Base-by-base conservation (phyloP, 1,140 invertebrate species). In the Luehdorfia chinensis region DNA sequence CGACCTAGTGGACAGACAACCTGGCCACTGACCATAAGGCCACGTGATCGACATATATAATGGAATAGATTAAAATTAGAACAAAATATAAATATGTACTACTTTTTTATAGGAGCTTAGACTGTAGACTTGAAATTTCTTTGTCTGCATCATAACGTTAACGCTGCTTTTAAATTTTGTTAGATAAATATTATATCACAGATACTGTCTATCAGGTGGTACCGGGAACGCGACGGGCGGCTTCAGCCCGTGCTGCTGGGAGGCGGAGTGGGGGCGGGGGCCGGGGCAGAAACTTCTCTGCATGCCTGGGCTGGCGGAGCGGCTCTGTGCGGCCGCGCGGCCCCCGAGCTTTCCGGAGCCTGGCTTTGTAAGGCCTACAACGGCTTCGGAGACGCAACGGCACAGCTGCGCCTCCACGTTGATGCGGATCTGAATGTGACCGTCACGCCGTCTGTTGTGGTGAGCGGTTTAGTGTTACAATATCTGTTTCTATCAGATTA, bases 351-450 rank as follows among this genome's bases (percentile, higher is more conserved):
- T 12, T 55, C 50, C 31, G 75, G 75, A 27, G 70, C 70, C 0
- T 80, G 75, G 79, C 59, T 78, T 4, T 80, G 79, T 64, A 75
- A 75, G 53, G 79, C 75, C 0, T 66, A 71, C 47, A 77, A 75
- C 55, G 60, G 60, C 30, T 71, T 57, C 54, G 79, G 79, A 0
- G 79, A 79, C 45, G 71, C 73, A 18, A 75, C 75, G 1, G 69
- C 66, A 13, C 75, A 74, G 21, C 30, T 60, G 13, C 49, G 68
- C 4, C 51, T 84, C 0, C 41, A 54, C 19, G 66, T 84, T 14
- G 56, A 55, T 2, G 62, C 65, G 18, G 25, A 60, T 4, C 66
- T 77, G 19, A 50, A 52, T 11, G 65, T 84, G 30, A 51, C 60
- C 7, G 59, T 84, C 4, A 31, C 43, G 4, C 77, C 79, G 0